phyloP scores from a whole-genome alignment of 1,140 invertebrate species.

The Euwallacea similis region DNA sequence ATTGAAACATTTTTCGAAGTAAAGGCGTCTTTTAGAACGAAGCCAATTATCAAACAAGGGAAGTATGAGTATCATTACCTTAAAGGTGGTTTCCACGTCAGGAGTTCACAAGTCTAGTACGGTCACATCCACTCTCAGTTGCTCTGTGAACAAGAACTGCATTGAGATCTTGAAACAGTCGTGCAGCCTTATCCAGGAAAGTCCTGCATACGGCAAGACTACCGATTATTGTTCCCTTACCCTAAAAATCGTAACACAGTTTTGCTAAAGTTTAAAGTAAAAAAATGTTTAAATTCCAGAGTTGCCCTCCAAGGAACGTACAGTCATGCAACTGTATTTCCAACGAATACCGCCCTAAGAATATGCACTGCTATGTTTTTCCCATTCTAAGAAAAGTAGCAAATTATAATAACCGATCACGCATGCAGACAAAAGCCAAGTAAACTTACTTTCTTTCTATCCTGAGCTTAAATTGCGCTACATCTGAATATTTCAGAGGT shows the following conservation, averaged over 20 bases:
- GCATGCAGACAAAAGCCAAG: slow-evolving; percentile 32
- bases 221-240: slow-evolving; percentile 28
- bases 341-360: slow-evolving; percentile 19
- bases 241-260: slow-evolving; percentile 28
- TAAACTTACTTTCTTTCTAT: slow-evolving; percentile 4
- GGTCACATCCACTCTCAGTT: slow-evolving; percentile 41
- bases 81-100: slow-evolving; percentile 35
- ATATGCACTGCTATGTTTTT: slow-evolving; percentile 38
- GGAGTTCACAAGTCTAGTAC: slow-evolving; percentile 33
- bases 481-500: slow-evolving; percentile 3
- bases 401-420: slow-evolving; percentile 47
- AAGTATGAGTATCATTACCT: slow-evolving; percentile 14
- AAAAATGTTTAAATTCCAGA: slow-evolving; percentile 1
- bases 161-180: slow-evolving; percentile 12
- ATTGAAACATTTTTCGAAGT: slow-evolving; percentile 35
- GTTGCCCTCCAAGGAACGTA: slow-evolving; percentile 22
- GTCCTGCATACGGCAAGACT: background rate
- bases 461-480: no score
- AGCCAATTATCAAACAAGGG: background rate
- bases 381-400: slow-evolving; percentile 46
- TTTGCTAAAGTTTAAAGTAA: background rate
- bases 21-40: background rate
- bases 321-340: slow-evolving; percentile 42
- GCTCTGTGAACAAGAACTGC: slow-evolving; percentile 32
- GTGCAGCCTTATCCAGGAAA: background rate